A percentile compares a stretch with the other conserved stretches of the same genome.
Evolutionary conservation across 2,888 invertebrate species (phyloP).

Genomic region (Prostheceraeus crozeri): DNA sequence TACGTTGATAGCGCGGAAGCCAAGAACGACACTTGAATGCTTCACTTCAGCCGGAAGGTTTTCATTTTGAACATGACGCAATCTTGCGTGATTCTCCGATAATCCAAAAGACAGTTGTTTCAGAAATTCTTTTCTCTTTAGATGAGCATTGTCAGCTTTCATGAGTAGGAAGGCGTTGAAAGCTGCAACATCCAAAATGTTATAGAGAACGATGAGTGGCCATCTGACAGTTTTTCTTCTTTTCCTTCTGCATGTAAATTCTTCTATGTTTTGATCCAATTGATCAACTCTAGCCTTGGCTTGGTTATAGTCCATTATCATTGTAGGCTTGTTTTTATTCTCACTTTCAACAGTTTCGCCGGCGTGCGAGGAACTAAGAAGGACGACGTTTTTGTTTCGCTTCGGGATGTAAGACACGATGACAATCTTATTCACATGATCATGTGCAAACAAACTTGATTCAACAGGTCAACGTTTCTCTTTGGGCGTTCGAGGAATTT

Average conservation of each 20-base stretch:
- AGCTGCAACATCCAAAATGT: conserved; percentile 9
- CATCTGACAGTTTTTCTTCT: neutral
- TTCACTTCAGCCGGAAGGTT: neutral
- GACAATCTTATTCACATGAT: conserved; percentile 2
- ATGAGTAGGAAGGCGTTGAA: neutral
- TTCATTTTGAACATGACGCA: conserved; percentile 1
- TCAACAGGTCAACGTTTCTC: neutral
- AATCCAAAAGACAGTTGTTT: conserved; percentile 4
- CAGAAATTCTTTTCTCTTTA: conserved; percentile 4
- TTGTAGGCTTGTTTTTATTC: neutral
- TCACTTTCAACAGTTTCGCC: neutral
- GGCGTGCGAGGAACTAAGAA: conserved; percentile 5
- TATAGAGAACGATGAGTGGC: conserved; percentile 5
- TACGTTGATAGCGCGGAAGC: neutral
- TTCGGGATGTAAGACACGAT: conserved; percentile 3
- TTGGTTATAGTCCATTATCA: neutral
- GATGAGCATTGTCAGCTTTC: neutral
- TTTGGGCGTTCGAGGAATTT: neutral
- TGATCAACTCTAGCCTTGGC: conserved; percentile 8
- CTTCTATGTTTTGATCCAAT: neutral
- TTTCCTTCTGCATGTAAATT: conserved; percentile 4
- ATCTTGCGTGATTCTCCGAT: neutral
- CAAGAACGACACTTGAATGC: neutral
- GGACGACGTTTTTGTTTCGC: conserved; percentile 3
- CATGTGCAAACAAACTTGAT: conserved; percentile 12